Evolutionary conservation across 2,113 vertebrate genomes (phyloP).

Genomic region (Neotoma lepida): DNA sequence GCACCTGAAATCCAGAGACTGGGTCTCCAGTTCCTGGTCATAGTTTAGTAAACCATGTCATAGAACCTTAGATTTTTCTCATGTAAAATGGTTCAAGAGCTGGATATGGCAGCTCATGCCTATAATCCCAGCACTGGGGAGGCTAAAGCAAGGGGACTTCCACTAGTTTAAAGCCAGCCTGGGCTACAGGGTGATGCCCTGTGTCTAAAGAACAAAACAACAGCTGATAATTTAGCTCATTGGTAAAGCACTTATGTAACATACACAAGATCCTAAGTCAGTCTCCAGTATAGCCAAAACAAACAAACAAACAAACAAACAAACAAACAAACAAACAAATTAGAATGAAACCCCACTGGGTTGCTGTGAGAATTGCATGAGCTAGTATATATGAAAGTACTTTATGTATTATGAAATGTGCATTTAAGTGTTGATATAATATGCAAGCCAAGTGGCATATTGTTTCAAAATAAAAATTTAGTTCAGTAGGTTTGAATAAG

Average conservation of each 20-base stretch:
- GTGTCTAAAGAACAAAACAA: neutral
- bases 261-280: neutral
- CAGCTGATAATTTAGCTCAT: neutral
- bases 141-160: too few species aligned
- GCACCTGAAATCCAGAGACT: neutral
- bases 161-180: neutral
- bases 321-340: neutral
- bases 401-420: conserved; percentile 9
- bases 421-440: neutral
- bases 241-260: neutral
- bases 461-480: conserved; percentile 16
- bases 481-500: conserved; percentile 6
- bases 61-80: neutral
- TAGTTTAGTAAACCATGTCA: neutral
- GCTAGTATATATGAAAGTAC: conserved; percentile 24
- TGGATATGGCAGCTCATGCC: neutral
- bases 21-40: neutral
- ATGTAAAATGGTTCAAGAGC: neutral
- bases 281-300: neutral
- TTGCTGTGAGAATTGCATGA: conserved; percentile 1
- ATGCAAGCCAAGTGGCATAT: neutral
- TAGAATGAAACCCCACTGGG: neutral
- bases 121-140: neutral
- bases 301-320: neutral
- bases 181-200: neutral